phyloP scores from a whole-genome alignment of 2,113 vertebrate genomes.

The Pundamilia nyererei region DNA sequence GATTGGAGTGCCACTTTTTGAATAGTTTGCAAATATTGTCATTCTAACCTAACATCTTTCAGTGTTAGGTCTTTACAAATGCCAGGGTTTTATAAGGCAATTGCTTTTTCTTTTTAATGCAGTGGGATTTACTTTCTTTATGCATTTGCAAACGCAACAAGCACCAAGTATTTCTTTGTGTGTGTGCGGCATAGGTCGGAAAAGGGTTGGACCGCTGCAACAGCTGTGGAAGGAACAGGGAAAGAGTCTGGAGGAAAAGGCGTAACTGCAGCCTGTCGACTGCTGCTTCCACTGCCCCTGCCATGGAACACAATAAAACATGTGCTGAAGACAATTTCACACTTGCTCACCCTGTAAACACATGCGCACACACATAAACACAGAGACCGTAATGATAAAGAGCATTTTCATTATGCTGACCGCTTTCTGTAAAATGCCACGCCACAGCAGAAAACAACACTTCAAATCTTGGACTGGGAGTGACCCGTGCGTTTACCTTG shows the following conservation, averaged over 20 bases:
- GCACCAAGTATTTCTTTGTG: slow-evolving; percentile 15
- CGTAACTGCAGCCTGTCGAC: slow-evolving; percentile 43
- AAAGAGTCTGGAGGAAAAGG: slow-evolving; percentile 70
- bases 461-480: not conserved
- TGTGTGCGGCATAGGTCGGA: slow-evolving; percentile 46
- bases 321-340: slow-evolving; percentile 2
- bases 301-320: slow-evolving; percentile 49
- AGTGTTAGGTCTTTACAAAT: not conserved
- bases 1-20: not conserved
- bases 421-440: slow-evolving; percentile 1
- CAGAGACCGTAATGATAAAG: not conserved
- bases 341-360: not conserved
- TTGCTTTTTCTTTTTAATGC: not conserved
- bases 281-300: slow-evolving; percentile 26
- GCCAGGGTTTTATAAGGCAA: not conserved
- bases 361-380: not conserved
- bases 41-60: not conserved
- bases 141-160: not conserved
- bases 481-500: not conserved
- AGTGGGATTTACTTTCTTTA: not conserved
- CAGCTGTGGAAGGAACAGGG: slow-evolving; percentile 54
- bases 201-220: slow-evolving; percentile 40
- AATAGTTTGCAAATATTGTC: slow-evolving; percentile 28
- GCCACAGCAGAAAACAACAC: not conserved
- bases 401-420: not conserved